phyloP scores from a whole-genome alignment of 2,797 vertebrate genomes.

The Oreochromis mossambicus region DNA sequence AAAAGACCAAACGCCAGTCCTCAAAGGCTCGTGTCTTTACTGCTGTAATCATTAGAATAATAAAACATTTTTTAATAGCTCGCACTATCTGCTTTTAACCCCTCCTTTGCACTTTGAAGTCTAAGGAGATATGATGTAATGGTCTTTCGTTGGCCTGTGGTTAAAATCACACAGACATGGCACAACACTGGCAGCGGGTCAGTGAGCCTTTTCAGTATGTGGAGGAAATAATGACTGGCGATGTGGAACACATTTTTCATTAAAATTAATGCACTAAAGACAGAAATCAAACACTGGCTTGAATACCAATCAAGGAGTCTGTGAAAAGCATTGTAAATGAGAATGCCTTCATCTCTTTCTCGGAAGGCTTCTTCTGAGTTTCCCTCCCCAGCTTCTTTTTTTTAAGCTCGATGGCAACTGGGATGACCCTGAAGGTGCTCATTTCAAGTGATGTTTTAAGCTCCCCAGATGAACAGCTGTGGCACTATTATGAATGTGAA shows the following conservation, averaged over 20 bases:
- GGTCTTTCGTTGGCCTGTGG: not conserved
- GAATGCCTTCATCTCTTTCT: conserved; percentile 19
- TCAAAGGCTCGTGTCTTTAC: conserved; percentile 15
- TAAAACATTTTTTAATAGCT: not conserved
- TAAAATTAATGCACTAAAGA: conserved; percentile 51
- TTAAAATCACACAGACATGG: conserved; percentile 25
- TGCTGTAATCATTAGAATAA: conserved; percentile 32
- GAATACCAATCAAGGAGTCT: conserved; percentile 44
- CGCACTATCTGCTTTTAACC: not conserved
- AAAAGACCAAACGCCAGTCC: conserved; percentile 30
- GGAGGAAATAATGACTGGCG: conserved; percentile 18
- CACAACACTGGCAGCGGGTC: not conserved
- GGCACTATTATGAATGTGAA: conserved; percentile 15
- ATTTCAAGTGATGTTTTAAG: conserved; percentile 26
- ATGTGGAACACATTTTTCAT: conserved; percentile 51
- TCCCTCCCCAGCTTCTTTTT: conserved; percentile 17
- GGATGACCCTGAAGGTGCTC: conserved; percentile 24
- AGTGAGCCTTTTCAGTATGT: not conserved
- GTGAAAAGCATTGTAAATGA: conserved; percentile 30
- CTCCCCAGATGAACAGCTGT: conserved; percentile 17
- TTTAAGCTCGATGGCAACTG: conserved; percentile 13
- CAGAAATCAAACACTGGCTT: conserved; percentile 33
- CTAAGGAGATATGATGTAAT: not conserved
- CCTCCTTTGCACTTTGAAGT: not conserved
- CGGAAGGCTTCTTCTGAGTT: not conserved